Evolutionary conservation across 2,113 vertebrate species (phyloP), one percentile per base, ranked within the genome.

Genomic region (Sterrhoptilus dennistouni): DNA sequence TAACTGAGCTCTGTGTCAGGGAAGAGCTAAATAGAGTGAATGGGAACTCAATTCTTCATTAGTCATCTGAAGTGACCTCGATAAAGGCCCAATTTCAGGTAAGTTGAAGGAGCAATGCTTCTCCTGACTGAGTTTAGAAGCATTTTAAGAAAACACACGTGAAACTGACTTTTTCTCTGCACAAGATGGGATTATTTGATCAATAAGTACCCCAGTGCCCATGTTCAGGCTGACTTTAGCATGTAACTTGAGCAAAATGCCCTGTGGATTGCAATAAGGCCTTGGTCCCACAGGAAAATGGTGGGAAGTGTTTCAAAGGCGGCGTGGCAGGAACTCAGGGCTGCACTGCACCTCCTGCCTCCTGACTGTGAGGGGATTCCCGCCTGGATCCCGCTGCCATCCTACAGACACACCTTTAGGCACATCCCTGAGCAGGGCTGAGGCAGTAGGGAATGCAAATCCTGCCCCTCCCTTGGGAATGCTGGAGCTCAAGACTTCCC

Each of bases 201-300:
- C 50, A n/a, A 2, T 20, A 70, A 72, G 24, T 3, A 60, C 11
- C 18, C 45, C 23, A 54, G 20, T 25, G 42, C 10, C 31, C 17
- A 23, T 0, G 1, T 45, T 49, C 9, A 59, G 31, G 19, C 11
- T 61, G 50, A 68, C 16, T 78, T 76, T 13, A 50, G 10, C 2
- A 3, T 0, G 2, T 5, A 74, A 64, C 11, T 53, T 49, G 21
- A 44, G 33, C 6, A 59, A 45, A 76, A 57, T 20, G 42, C n/a
- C 27, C n/a, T 11, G 6, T 2, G 0, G 0, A 12, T 1, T 31
- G 15, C 38, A 11, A 24, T 3, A 64, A 71, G 29, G 7, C 17
- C 61, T 27, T 11, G 14, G 14, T 16, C 17, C 14, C 29, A 18
- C 40, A 50, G 76, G 40, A 19, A 64, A 95, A 77, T 6, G 53